Percentiles rank a stretch among this genome's conserved stretches.
These are phyloP conservation scores for Callyntrura guangdongensis DNA, from an alignment of 2,888 invertebrate genomes.

Conservation along the genomic window DNA sequence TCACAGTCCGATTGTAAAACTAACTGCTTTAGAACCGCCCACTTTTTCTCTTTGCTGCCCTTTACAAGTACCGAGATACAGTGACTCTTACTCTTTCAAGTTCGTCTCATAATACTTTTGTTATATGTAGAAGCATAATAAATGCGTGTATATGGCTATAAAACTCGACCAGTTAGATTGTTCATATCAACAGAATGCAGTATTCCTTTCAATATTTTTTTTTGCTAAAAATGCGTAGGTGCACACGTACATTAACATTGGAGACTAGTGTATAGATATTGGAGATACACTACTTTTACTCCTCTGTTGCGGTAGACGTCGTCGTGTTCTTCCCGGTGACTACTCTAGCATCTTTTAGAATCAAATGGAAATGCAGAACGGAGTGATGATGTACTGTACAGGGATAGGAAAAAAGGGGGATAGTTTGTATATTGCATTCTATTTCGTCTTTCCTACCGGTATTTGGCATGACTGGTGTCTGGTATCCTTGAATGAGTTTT, in stretches of 20 bases:
- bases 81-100: not conserved
- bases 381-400: conserved; percentile 29
- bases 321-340: not conserved
- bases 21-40: conserved; percentile 42
- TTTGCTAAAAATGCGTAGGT: not conserved
- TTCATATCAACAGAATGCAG: not conserved
- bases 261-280: conserved; percentile 45
- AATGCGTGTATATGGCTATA: not conserved
- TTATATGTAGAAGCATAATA: not conserved
- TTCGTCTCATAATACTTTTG: not conserved
- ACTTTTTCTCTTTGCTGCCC: not conserved
- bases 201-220: conserved; percentile 27
- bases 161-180: not conserved
- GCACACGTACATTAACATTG: not conserved
- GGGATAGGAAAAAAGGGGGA: not conserved
- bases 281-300: not conserved
- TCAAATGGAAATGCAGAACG: conserved; percentile 20
- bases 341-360: not conserved
- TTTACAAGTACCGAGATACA: not conserved
- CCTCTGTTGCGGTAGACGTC: not conserved
- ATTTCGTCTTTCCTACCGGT: conserved; percentile 57
- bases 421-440: conserved; percentile 64
- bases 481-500: conserved; percentile 16
- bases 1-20: conserved; percentile 34
- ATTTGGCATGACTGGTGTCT: not conserved